A percentile compares a stretch with the other conserved stretches of the same genome.
These are phyloP conservation scores for Brachionus angularis DNA, from an alignment of 1,140 invertebrate genomes.

Conservation along the genomic window DNA sequence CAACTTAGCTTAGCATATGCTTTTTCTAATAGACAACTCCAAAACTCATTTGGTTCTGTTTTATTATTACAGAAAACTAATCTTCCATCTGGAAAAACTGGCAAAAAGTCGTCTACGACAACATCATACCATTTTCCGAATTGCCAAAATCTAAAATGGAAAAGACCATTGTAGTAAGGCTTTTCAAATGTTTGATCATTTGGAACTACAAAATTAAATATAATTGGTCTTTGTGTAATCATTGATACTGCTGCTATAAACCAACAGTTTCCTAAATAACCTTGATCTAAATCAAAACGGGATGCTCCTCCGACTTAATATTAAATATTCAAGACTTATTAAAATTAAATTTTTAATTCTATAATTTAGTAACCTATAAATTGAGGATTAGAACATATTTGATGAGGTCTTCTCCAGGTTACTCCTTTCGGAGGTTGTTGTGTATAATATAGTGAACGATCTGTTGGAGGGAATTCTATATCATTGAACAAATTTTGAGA, in stretches of 20 bases:
- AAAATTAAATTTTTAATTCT: not conserved
- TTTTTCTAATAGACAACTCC: slow-evolving; percentile 75
- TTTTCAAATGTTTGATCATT: slow-evolving; percentile 68
- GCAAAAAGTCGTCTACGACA: slow-evolving; percentile 71
- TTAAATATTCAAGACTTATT: not conserved
- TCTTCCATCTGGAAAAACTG: slow-evolving; percentile 65
- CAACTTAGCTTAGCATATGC: slow-evolving; percentile 61
- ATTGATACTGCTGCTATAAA: slow-evolving; percentile 67
- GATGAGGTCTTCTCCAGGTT: slow-evolving; percentile 27
- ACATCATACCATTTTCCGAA: slow-evolving; percentile 74
- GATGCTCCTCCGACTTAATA: slow-evolving; percentile 30
- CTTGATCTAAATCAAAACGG: slow-evolving; percentile 43
- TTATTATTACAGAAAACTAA: slow-evolving; percentile 67
- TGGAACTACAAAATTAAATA: slow-evolving; percentile 67
- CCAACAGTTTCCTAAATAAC: slow-evolving; percentile 65
- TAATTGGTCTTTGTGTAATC: slow-evolving; percentile 65
- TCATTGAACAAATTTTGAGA: slow-evolving; percentile 37
- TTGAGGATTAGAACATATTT: slow-evolving; percentile 6
- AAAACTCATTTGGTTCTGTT: slow-evolving; percentile 71
- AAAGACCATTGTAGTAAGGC: slow-evolving; percentile 54
- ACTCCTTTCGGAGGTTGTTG: slow-evolving; percentile 2
- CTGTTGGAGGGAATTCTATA: slow-evolving; percentile 30
- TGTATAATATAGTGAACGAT: slow-evolving; percentile 37
- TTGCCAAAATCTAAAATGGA: slow-evolving; percentile 71
- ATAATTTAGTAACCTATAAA: not conserved